These are phyloP conservation scores for Leptinotarsa undecemlineata DNA, from an alignment of 1,140 invertebrate species.

Conservation along the genomic window DNA sequence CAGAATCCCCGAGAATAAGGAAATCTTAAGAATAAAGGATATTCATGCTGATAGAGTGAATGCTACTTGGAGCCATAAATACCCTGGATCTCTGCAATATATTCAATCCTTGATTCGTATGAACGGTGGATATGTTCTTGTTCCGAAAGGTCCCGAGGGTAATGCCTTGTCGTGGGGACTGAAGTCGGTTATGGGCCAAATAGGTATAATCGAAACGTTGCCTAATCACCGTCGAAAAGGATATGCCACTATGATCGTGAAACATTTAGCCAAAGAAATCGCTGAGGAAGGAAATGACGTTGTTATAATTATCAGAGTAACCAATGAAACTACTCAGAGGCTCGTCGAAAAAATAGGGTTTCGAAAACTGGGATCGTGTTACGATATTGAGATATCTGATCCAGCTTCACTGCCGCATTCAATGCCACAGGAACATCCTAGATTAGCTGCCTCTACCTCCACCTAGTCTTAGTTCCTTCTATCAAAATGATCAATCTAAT, in stretches of 20 bases:
- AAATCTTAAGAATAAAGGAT: no score
- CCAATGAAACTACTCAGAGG: background rate
- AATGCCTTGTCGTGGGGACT: background rate
- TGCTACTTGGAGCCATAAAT: background rate
- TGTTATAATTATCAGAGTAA: background rate
- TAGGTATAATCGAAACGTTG: background rate
- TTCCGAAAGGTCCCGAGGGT: background rate
- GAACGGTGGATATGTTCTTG: background rate
- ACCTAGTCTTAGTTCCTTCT: no score
- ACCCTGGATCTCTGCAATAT: no score
- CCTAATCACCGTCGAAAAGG: background rate
- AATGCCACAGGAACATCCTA: no score
- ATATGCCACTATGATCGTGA: background rate
- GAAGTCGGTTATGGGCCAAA: background rate
- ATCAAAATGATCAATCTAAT: no score
- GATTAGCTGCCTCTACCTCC: no score
- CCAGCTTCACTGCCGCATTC: no score
- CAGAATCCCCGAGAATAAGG: no score
- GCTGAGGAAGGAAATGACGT: background rate
- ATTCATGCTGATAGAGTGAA: background rate
- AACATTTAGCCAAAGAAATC: background rate
- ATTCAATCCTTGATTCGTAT: background rate
- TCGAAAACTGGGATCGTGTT: background rate
- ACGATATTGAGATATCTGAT: no score
- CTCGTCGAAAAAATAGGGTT: background rate